These are phyloP conservation scores for Stictocephala bisonia DNA, from an alignment of 2,888 invertebrate genomes.

Conservation along the genomic window DNA sequence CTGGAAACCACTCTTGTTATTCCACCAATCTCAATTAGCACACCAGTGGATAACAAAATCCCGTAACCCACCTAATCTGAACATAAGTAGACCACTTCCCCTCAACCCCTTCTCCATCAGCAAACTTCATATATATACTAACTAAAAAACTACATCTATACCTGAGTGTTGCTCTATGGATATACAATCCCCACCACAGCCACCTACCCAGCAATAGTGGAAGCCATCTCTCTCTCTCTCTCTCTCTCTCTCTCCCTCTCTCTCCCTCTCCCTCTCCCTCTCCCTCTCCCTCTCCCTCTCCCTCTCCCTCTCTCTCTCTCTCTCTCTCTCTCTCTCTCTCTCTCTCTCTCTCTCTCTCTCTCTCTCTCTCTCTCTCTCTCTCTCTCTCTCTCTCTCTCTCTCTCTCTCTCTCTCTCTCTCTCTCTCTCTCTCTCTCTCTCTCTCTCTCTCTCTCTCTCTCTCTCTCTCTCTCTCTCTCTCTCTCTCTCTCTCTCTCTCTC, in stretches of 20 bases:
- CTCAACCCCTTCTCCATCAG: too few species aligned
- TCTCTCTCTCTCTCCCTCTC: constrained; percentile 10
- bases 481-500: constrained; percentile 13
- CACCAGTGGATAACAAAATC: too few species aligned
- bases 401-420: constrained; percentile 9
- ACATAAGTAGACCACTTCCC: background rate
- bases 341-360: constrained; percentile 5
- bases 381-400: constrained; percentile 5
- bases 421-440: constrained; percentile 9
- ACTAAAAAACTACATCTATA: too few species aligned
- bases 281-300: background rate
- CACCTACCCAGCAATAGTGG: too few species aligned
- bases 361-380: constrained; percentile 1
- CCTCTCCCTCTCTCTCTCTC: background rate
- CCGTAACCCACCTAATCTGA: too few species aligned
- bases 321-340: constrained; percentile 9
- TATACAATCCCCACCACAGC: too few species aligned
- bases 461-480: constrained; percentile 13
- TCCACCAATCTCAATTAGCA: too few species aligned
- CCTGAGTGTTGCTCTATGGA: too few species aligned
- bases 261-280: background rate
- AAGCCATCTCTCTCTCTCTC: too few species aligned
- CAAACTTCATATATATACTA: too few species aligned
- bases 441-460: constrained; percentile 13
- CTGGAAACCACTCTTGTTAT: too few species aligned